phyloP scores from a whole-genome alignment of 2,797 vertebrate species.

The Cetoscarus ocellatus region DNA sequence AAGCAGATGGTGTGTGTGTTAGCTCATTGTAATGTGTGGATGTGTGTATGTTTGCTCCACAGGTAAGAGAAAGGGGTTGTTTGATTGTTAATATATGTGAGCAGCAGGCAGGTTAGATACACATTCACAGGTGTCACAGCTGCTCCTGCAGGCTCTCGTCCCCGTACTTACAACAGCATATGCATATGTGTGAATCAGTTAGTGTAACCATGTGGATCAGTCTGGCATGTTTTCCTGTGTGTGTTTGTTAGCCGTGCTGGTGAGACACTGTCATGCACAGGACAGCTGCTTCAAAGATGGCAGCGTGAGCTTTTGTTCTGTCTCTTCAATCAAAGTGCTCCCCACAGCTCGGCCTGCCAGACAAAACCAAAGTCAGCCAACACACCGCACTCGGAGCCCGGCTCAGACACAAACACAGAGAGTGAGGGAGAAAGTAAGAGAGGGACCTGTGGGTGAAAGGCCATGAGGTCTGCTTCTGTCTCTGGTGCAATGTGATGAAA shows the following conservation, averaged over 20 bases:
- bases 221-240: constrained; percentile 24
- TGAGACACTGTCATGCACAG: constrained; percentile 45
- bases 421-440: constrained; percentile 28
- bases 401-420: constrained; percentile 38
- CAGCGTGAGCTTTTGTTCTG: constrained; percentile 73
- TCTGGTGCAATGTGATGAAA: constrained; percentile 82
- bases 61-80: constrained; percentile 1
- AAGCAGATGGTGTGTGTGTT: constrained; percentile 26
- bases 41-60: background rate
- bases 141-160: constrained; percentile 25
- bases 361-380: constrained; percentile 74
- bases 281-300: constrained; percentile 76
- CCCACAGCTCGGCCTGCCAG: constrained; percentile 71
- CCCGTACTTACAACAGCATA: background rate
- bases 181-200: background rate
- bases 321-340: constrained; percentile 77
- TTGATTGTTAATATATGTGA: constrained; percentile 27
- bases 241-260: constrained; percentile 21
- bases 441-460: constrained; percentile 74
- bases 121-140: constrained; percentile 54
- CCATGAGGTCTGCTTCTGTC: constrained; percentile 76
- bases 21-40: background rate
- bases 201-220: constrained; percentile 12
- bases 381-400: constrained; percentile 28
- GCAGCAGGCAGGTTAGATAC: constrained; percentile 43